Evolutionary conservation across 92 coral and sea anemone genomes (phyloP).

Genomic region (Scolanthus callimorphus): DNA sequence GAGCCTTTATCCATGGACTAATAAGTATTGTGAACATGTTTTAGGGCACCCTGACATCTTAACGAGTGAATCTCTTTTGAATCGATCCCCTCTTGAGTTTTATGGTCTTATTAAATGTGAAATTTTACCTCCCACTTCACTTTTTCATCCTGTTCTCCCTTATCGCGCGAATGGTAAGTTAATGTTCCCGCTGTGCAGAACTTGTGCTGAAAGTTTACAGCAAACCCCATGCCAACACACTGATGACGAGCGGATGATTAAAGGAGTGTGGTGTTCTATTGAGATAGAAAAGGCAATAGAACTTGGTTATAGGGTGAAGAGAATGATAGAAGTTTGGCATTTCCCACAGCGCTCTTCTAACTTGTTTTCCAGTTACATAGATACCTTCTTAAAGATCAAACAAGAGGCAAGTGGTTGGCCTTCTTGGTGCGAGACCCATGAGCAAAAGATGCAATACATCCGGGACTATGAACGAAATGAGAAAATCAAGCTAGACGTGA

Average conservation of each 20-base stretch:
- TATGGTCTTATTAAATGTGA: conserved; percentile 36
- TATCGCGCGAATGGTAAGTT: conserved; percentile 20
- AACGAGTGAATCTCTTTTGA: not conserved
- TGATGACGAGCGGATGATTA: too few relatives aligned
- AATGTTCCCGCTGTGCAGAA: conserved; percentile 33
- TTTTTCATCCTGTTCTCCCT: too few relatives aligned
- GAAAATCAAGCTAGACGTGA: conserved; percentile 25
- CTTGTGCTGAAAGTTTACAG: conserved; percentile 18
- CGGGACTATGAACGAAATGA: conserved; percentile 18
- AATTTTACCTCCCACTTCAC: conserved; percentile 14
- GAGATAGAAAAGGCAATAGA: conserved; percentile 38
- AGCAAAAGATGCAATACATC: conserved; percentile 27
- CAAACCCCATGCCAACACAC: conserved; percentile 31
- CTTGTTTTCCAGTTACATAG: conserved; percentile 32
- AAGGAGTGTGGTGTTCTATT: conserved; percentile 39
- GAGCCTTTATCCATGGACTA: conserved; percentile 14
- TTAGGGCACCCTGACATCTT: conserved; percentile 18
- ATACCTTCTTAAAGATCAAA: conserved; percentile 53
- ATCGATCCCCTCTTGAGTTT: conserved; percentile 7
- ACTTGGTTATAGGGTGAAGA: conserved; percentile 18
- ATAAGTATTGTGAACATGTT: conserved; percentile 3
- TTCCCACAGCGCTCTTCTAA: conserved; percentile 17
- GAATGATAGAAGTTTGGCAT: conserved; percentile 49
- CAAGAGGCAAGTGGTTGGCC: conserved; percentile 47
- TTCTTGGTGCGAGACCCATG: conserved; percentile 25